Evolutionary conservation across 2,797 vertebrate species (phyloP), one percentile per base, ranked within the genome.

Genomic region (Amphiprion clarkii): DNA sequence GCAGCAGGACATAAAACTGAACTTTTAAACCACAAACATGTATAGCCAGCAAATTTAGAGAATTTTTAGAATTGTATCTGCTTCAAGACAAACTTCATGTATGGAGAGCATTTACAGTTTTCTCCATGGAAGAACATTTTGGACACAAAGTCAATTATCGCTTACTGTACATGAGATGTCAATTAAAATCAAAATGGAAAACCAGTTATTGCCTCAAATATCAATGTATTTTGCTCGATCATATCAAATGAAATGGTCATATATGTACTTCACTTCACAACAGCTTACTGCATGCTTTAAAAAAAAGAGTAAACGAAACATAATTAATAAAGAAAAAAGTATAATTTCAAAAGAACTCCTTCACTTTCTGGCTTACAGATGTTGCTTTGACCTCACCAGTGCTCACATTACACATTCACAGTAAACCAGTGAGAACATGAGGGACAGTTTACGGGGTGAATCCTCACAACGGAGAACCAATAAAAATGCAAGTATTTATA

Each of bases 121-220:
- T 52, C 78, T 65, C 80, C 69, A 65, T 82, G 88, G 87, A 92
- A 91, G 85, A 89, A 88, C 83, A 53, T 79, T 90, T 85, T 65
- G 69, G 79, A 87, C 73, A 64, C 63, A 62, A 64, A 78, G 68
- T 86, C 72, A 78, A 21, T 74, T 64, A 54, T 79, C 61, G 10
- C 67, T 66, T 53, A 52, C 59, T 83, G 64, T 48, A 82, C 53
- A 76, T 2, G 70, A 63, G 66, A 77, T 40, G 66, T 73, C 33
- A 17, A 14, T 66, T 1, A 61, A 27, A 88, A 85, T 74, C 68
- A 88, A 84, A 86, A 82, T 79, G 76, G 64, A 90, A 87, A 88
- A 88, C 54, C 83, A 85, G 80, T 95, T 95, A 95, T 95, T 95
- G 94, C 95, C 94, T 94, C 90, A 90, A 88, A 91, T 93, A 91